Evolutionary conservation across 2,888 invertebrate species (phyloP).

Genomic region (Marronus borbonicus): DNA sequence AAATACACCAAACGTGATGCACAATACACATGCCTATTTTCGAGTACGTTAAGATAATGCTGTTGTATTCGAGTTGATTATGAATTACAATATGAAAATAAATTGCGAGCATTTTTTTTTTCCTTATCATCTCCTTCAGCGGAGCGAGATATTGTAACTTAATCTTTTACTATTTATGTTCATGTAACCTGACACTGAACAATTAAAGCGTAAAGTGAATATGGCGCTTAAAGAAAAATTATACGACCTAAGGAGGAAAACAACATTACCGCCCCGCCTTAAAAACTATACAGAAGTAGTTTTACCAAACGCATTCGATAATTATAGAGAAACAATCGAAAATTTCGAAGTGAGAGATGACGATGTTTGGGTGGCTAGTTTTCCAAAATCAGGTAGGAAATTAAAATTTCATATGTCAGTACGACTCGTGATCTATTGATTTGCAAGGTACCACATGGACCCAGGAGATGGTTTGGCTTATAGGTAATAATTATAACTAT

Average conservation of each 20-base stretch:
- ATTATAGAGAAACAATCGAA: conserved; percentile 45
- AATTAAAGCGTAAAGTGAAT: not conserved
- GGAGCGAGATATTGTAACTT: no score
- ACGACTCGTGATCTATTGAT: not conserved
- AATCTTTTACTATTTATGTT: not conserved
- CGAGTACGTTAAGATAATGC: no score
- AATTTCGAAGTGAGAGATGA: conserved; percentile 52
- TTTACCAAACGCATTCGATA: conserved; percentile 28
- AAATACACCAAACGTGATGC: no score
- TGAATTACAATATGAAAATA: no score
- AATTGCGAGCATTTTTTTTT: no score
- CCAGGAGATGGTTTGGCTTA: conserved; percentile 93
- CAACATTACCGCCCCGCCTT: not conserved
- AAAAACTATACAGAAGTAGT: conserved; percentile 28
- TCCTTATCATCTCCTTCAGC: no score
- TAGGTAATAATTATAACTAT: conserved; percentile 85
- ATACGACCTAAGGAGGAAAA: not conserved
- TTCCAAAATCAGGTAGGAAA: conserved; percentile 53
- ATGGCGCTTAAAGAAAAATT: not conserved
- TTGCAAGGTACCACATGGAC: conserved; percentile 75
- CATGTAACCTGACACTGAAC: not conserved
- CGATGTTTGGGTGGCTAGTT: conserved; percentile 52
- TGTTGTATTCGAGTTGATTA: no score
- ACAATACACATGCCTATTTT: no score
- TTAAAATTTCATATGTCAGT: not conserved